phyloP scores from a whole-genome alignment of 2,797 vertebrate species.

The Sebastolobus alascanus region DNA sequence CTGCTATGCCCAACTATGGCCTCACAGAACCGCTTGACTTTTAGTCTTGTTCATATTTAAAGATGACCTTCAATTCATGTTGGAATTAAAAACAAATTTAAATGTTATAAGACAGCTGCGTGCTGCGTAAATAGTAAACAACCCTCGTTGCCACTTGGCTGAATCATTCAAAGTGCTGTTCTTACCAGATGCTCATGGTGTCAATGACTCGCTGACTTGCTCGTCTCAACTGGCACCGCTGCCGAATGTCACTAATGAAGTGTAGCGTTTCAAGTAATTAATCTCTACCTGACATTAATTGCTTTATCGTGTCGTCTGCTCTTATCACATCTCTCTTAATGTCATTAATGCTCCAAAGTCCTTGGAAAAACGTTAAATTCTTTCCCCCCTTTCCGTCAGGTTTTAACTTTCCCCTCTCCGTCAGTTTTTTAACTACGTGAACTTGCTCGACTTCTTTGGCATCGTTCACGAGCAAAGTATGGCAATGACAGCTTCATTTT shows the following conservation, averaged over 20 bases:
- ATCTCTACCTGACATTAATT: slow-evolving; percentile 68
- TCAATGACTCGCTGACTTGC: slow-evolving; percentile 43
- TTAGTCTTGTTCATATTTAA: slow-evolving; percentile 10
- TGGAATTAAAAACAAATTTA: slow-evolving; percentile 12
- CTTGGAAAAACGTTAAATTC: slow-evolving; percentile 31
- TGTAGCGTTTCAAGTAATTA: slow-evolving; percentile 47
- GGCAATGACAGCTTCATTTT: slow-evolving; percentile 23
- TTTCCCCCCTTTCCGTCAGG: not conserved
- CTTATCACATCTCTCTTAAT: slow-evolving; percentile 46
- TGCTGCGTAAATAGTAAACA: slow-evolving; percentile 30
- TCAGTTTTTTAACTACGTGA: slow-evolving; percentile 15
- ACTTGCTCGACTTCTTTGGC: slow-evolving; percentile 6
- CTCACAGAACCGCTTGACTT: not conserved
- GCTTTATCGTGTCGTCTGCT: slow-evolving; percentile 40
- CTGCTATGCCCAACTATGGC: not conserved
- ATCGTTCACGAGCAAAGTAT: slow-evolving; percentile 13
- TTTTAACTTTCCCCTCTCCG: slow-evolving; percentile 12
- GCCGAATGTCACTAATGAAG: slow-evolving; percentile 54
- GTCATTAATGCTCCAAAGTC: slow-evolving; percentile 44
- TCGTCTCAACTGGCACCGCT: slow-evolving; percentile 24
- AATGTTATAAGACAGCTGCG: not conserved
- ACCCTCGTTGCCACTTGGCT: slow-evolving; percentile 1
- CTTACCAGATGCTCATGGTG: slow-evolving; percentile 33
- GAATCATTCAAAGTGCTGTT: slow-evolving; percentile 35
- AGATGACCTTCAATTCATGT: slow-evolving; percentile 18